A percentile compares a stretch with the other conserved stretches of the same genome.
Evolutionary conservation across 2,113 vertebrate genomes (phyloP).

Genomic region (Archilochus colubris): DNA sequence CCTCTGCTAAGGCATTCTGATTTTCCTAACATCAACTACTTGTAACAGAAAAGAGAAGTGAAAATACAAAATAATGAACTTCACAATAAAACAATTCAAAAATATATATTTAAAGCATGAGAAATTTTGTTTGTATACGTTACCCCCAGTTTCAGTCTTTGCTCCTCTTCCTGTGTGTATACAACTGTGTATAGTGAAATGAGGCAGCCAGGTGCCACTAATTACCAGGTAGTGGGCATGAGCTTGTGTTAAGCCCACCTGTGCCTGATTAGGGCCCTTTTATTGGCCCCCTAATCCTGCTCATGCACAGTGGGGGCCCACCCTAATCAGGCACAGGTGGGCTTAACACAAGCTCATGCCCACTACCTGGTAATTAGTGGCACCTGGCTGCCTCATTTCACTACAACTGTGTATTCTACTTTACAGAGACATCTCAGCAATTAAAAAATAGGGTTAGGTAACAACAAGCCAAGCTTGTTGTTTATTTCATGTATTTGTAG

Average conservation of each 20-base stretch:
- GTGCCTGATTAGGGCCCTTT: too few species aligned
- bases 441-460: not conserved
- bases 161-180: not conserved
- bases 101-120: not conserved
- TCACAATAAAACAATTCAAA: not conserved
- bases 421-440: not conserved
- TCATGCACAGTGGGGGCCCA: too few species aligned
- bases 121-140: not conserved
- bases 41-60: not conserved
- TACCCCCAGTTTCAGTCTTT: not conserved
- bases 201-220: too few species aligned
- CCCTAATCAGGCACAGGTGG: too few species aligned
- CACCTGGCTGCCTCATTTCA: too few species aligned
- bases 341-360: too few species aligned
- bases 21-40: constrained; percentile 2
- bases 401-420: not conserved
- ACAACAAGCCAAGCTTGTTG: not conserved
- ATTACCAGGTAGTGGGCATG: too few species aligned
- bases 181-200: not conserved
- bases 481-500: not conserved
- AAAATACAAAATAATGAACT: not conserved
- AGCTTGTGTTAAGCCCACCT: too few species aligned
- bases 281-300: too few species aligned
- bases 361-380: too few species aligned
- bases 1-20: not conserved